Conservation (phyloP, 1,140 invertebrate genomes). For the Ephestia elutella region DNA sequence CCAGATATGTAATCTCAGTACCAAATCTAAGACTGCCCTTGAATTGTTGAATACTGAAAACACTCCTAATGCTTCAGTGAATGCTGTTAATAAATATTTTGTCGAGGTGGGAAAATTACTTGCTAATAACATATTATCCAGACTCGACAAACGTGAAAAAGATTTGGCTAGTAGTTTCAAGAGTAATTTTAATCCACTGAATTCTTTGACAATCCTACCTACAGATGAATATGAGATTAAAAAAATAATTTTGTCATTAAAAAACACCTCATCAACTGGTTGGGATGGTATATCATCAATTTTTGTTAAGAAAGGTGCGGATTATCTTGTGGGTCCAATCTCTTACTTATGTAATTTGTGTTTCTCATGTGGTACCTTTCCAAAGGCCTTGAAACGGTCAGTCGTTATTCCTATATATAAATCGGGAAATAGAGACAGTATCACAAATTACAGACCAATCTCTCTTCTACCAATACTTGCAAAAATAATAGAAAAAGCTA, state of each 20-base stretch:
- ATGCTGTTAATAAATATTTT: slow-evolving; percentile 4
- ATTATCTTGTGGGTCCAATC: background rate
- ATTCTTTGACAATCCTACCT: too few relatives aligned
- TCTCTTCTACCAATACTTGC: too few relatives aligned
- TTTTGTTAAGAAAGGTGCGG: background rate
- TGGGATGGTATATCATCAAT: background rate
- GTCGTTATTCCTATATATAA: too few relatives aligned
- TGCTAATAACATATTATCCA: background rate
- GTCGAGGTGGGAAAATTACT: background rate
- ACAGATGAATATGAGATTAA: too few relatives aligned
- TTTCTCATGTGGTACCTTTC: too few relatives aligned
- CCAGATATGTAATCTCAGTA: background rate
- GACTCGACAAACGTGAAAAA: background rate
- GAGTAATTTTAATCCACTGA: background rate
- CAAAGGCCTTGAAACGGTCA: too few relatives aligned
- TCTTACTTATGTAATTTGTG: too few relatives aligned
- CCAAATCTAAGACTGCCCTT: background rate
- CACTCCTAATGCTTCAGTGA: background rate
- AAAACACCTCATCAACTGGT: background rate
- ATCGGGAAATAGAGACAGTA: too few relatives aligned
- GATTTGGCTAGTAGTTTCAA: too few relatives aligned
- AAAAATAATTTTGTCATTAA: too few relatives aligned
- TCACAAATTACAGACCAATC: too few relatives aligned
- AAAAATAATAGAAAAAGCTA: too few relatives aligned
- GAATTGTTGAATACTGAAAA: background rate